Conservation (phyloP, 2,113 vertebrate genomes). For the Patagioenas fasciata region DNA sequence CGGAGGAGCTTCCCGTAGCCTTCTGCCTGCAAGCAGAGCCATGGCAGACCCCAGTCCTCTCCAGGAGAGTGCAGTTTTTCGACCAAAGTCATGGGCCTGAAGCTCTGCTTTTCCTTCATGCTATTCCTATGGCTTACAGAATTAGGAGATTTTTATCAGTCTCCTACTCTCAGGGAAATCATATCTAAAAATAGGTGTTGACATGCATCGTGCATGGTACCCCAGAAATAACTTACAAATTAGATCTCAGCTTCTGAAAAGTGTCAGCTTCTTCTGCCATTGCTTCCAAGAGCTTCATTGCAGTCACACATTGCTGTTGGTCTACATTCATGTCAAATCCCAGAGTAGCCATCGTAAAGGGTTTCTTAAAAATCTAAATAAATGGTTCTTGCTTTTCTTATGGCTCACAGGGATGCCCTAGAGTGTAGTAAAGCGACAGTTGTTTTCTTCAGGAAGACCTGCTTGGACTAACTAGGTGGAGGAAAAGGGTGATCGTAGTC, state of each 20-base stretch:
- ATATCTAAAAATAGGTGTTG: rapidly evolving
- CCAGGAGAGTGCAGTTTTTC: neutral
- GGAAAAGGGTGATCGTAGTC: neutral
- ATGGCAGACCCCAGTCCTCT: neutral
- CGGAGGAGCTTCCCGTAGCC: neutral
- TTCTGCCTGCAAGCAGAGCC: neutral
- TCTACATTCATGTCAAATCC: neutral
- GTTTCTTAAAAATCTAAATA: neutral
- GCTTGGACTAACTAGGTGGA: neutral
- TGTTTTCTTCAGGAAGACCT: neutral
- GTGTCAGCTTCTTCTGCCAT: rapidly evolving
- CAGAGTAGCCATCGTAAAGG: rapidly evolving
- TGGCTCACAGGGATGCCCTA: neutral
- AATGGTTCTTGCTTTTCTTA: neutral
- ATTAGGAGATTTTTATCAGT: neutral
- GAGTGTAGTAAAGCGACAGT: neutral
- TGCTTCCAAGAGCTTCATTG: neutral
- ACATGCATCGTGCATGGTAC: rapidly evolving
- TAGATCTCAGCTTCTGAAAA: neutral
- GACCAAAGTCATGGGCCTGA: neutral
- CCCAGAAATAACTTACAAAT: neutral
- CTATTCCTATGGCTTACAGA: neutral
- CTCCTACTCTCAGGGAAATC: neutral
- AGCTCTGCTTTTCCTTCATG: neutral
- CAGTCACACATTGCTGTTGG: neutral